phyloP scores from a whole-genome alignment of 2,797 vertebrate genomes.

The Babyrousa celebensis region DNA sequence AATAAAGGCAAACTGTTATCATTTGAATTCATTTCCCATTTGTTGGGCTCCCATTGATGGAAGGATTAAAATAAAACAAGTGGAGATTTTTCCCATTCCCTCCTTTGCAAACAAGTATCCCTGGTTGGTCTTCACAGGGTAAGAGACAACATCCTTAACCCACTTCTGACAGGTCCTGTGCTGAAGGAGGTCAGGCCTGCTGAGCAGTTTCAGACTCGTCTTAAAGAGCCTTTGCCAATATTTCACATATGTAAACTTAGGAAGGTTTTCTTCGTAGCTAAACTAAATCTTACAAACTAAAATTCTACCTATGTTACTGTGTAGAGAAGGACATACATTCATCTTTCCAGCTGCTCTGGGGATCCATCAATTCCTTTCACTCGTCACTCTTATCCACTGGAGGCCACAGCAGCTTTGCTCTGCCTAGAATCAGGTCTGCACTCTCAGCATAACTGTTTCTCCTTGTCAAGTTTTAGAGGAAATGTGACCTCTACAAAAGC shows the following conservation, averaged over 20 bases:
- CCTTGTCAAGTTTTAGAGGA: not conserved
- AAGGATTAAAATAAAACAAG: not conserved
- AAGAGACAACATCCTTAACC: not conserved
- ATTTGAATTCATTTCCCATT: not conserved
- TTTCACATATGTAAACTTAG: not conserved
- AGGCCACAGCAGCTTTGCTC: not conserved
- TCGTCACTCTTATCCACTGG: not conserved
- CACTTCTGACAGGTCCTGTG: not conserved
- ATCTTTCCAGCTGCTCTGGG: not conserved
- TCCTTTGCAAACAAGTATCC: not conserved
- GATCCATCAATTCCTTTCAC: not conserved
- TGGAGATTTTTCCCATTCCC: not conserved
- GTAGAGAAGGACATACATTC: not conserved
- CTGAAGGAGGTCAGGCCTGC: not conserved
- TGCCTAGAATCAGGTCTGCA: not conserved
- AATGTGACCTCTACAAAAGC: not conserved
- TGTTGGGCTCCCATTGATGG: conserved; percentile 10
- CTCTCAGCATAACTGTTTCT: not conserved
- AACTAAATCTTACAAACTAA: not conserved
- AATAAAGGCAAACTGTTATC: not conserved
- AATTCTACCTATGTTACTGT: not conserved
- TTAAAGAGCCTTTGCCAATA: not conserved
- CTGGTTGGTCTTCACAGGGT: not conserved
- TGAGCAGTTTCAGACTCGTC: not conserved
- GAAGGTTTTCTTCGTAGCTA: not conserved